Base-by-base conservation (phyloP, 2,888 invertebrate species). In the Cyrtodaria siliqua region DNA sequence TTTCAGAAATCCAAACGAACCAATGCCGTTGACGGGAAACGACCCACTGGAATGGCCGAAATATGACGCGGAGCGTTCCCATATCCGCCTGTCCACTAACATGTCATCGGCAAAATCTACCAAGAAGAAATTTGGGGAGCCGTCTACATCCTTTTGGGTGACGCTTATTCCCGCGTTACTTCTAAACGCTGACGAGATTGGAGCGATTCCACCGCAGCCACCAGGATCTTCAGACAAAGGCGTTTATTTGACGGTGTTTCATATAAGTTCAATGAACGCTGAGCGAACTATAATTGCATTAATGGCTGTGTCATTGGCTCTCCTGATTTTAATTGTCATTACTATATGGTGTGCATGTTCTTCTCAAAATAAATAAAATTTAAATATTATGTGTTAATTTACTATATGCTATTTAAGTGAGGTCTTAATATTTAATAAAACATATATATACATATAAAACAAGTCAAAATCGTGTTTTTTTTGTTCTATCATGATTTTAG, bases 1-100 rank as follows among this genome's bases (percentile, higher is more conserved):
- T 66, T 73, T 47, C 78, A 78, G 78, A 16, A 50, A 73, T 44
- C 73, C 78, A 9, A 78, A 73, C 64, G 57, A 52, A 20, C 78
- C 78, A 16, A 20, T 40, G n/a, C 52, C 61, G 16, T 29, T 78
- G 16, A 26, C 49, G 12, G 59, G 56, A n/a, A 42, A 29, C 16
- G 49, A 49, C 14, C 38, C 60, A 2, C 16, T 75, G 18, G 23
- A 52, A n/a, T 78, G 78, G 78, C 69, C 73, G 27, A 50, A 29
- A 14, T 78, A 73, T 44, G 59, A 60, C 26, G 66, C 55, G 14
- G 62, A 60, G 2, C 63, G 73, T 1, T 69, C 69, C 12, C 73
- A 50, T 42, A 50, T 78, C 6, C 55, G 50, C 42, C 50, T 78
- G 12, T 56, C 66, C 2, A 56, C 64, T n/a, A 73, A 73, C 24